A percentile compares a stretch with the other conserved stretches of the same genome.
phyloP scores from a whole-genome alignment of 2,113 vertebrate species.

The Tor tambroides region DNA sequence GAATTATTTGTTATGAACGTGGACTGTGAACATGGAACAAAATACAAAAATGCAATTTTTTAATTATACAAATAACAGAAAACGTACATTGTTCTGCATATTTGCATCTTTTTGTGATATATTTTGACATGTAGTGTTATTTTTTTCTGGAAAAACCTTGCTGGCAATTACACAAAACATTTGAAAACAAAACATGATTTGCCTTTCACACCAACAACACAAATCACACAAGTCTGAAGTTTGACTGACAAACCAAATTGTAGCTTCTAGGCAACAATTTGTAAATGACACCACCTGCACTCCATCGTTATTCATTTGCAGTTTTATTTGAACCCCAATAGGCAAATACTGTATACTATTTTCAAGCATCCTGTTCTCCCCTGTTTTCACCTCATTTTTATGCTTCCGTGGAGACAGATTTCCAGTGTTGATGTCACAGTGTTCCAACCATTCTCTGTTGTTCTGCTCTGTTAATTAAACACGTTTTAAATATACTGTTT shows the following conservation, averaged over 20 bases:
- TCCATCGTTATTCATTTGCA: slow-evolving; percentile 8
- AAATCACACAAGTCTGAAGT: slow-evolving; percentile 4
- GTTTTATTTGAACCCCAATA: neutral
- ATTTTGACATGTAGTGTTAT: neutral
- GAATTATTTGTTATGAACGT: neutral
- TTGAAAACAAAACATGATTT: neutral
- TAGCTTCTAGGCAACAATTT: neutral
- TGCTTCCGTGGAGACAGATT: neutral
- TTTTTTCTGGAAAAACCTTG: neutral
- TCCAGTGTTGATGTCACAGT: neutral
- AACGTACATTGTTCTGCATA: neutral
- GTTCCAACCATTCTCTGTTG: neutral
- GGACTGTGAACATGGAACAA: neutral
- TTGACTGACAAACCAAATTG: neutral
- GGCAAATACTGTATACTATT: neutral
- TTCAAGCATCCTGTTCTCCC: neutral
- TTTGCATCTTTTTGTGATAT: neutral
- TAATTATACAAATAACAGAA: neutral
- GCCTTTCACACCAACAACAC: neutral
- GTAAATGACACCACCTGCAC: neutral
- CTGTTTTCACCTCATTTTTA: neutral
- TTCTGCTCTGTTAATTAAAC: slow-evolving; percentile 22
- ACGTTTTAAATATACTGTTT: neutral
- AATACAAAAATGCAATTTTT: neutral
- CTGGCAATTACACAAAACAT: neutral